Base-by-base conservation (phyloP, 2,888 invertebrate genomes). In the Lepidocyrtinus sp. region DNA sequence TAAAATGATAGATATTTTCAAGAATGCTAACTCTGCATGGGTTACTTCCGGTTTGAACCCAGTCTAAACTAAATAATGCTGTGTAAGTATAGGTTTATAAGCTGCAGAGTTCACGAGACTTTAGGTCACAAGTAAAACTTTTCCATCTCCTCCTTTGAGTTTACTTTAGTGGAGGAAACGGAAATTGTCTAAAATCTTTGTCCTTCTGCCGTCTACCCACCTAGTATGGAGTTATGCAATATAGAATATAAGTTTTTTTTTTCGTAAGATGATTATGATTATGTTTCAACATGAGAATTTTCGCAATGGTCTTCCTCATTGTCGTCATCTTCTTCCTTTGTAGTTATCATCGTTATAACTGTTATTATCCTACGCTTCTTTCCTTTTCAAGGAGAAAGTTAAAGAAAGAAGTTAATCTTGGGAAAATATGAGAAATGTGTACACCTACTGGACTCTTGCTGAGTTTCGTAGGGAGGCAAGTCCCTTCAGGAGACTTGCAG, bases 11-110 rank as follows among this genome's bases (percentile, higher is more conserved):
- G n/a, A n/a, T n/a, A n/a, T n/a, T n/a, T n/a, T n/a, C n/a, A n/a
- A n/a, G n/a, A n/a, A n/a, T n/a, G n/a, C n/a, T n/a, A n/a, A n/a
- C n/a, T 75, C 67, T 68, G 68, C 67, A 68, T 75, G 75, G 75
- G 68, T 75, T 75, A 67, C 68, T 75, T 75, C 75, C 75, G 75
- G 75, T 45, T n/a, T n/a, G n/a, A n/a, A n/a, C n/a, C n/a, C n/a
- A n/a, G n/a, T n/a, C n/a, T n/a, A n/a, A n/a, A n/a, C n/a, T n/a
- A n/a, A n/a, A n/a, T n/a, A n/a, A n/a, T n/a, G n/a, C n/a, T n/a
- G n/a, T n/a, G n/a, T n/a, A n/a, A n/a, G n/a, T n/a, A n/a, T n/a
- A n/a, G n/a, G n/a, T n/a, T n/a, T n/a, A n/a, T n/a, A n/a, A n/a
- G n/a, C n/a, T n/a, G n/a, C n/a, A n/a, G n/a, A n/a, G n/a, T n/a